Conservation (phyloP, 2,113 vertebrate species). For the Ovis aries region ARS-UI_Ramb_v3.0 NC_056054.1:27198501-27199000, state of each 20-base stretch:
- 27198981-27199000: neutral
- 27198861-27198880: neutral
- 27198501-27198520: neutral
- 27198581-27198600: neutral
- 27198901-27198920: neutral
- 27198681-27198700: neutral
- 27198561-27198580: neutral
- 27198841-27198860: neutral
- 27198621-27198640: neutral
- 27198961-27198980: neutral
- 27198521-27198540: neutral
- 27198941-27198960: neutral
- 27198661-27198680: conserved; percentile 13
- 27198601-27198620: neutral
- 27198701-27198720: neutral
- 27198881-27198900: neutral
- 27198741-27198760: conserved; percentile 83
- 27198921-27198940: neutral
- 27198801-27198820: conserved; percentile 99
- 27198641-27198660: neutral
- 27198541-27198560: neutral
- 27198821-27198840: conserved; percentile 79
- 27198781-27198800: conserved; percentile 98
- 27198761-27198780: conserved; percentile 98
- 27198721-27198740: conserved; percentile 18